Percentiles rank a stretch among this genome's conserved stretches.
These are phyloP conservation scores for Rhinichthys osculus DNA, from an alignment of 2,797 vertebrate species.

Conservation along the genomic window DNA sequence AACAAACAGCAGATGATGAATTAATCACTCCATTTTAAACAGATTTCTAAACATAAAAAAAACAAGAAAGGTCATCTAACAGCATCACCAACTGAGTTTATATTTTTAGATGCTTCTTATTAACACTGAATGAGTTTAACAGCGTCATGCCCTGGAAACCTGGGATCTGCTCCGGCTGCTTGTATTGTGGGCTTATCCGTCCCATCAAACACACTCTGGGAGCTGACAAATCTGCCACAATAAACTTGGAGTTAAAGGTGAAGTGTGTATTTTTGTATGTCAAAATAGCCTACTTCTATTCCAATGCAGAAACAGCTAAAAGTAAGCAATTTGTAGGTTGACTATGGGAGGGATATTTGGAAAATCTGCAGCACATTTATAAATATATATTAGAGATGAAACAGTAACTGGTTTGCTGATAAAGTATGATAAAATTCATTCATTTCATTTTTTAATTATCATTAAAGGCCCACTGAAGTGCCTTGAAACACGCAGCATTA, in stretches of 20 bases:
- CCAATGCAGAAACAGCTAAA: conserved; percentile 2
- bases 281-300: conserved; percentile 2
- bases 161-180: conserved; percentile 34
- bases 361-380: neutral
- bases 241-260: conserved; percentile 31
- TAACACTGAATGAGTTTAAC: conserved; percentile 19
- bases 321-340: neutral
- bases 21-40: neutral
- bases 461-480: neutral
- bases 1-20: neutral
- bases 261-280: conserved; percentile 3
- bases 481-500: too few species aligned
- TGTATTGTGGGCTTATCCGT: conserved; percentile 33
- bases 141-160: conserved; percentile 2
- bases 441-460: neutral
- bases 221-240: conserved; percentile 39
- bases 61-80: neutral
- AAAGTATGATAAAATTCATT: neutral
- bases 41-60: conserved; percentile 27
- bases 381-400: neutral
- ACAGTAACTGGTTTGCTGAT: neutral
- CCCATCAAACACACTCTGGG: conserved; percentile 47
- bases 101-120: conserved; percentile 30
- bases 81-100: conserved; percentile 16
- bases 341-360: neutral